These are phyloP conservation scores for Drosophila vallismaia DNA, from an alignment of 2,888 invertebrate genomes.

Conservation along the genomic window DNA sequence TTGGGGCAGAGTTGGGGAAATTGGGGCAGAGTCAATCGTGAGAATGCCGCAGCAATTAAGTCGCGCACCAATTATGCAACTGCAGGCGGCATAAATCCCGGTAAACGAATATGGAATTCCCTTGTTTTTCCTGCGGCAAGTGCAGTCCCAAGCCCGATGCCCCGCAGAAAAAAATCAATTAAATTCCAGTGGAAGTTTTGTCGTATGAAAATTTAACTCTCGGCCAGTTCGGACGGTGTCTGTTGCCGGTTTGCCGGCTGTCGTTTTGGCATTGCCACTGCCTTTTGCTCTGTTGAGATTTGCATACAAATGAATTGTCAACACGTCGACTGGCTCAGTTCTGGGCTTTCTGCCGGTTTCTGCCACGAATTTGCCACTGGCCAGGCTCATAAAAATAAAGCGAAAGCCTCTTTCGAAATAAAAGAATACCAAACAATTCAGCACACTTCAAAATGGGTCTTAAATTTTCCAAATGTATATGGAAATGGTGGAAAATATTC, in stretches of 20 bases:
- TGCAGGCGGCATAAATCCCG: slow-evolving; percentile 48
- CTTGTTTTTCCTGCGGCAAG: slow-evolving; percentile 20
- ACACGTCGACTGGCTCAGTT: slow-evolving; percentile 56
- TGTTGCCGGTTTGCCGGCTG: slow-evolving; percentile 28
- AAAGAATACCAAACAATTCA: slow-evolving; percentile 53
- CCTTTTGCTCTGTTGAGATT: slow-evolving; percentile 71
- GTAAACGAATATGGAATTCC: slow-evolving; percentile 29
- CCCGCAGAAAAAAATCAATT: slow-evolving; percentile 50
- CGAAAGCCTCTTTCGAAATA: slow-evolving; percentile 31
- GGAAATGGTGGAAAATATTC: not conserved
- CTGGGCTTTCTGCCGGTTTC: slow-evolving; percentile 11
- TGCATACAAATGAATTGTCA: slow-evolving; percentile 81
- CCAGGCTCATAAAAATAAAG: slow-evolving; percentile 58
- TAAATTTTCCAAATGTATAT: slow-evolving; percentile 54
- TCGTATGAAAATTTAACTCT: slow-evolving; percentile 48
- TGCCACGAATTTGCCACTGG: slow-evolving; percentile 23
- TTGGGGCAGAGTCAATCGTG: slow-evolving; percentile 24
- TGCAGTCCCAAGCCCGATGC: slow-evolving; percentile 11
- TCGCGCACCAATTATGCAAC: slow-evolving; percentile 39
- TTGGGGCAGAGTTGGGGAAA: slow-evolving; percentile 2
- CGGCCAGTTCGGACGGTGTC: slow-evolving; percentile 29
- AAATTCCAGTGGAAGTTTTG: slow-evolving; percentile 41
- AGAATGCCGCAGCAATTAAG: slow-evolving; percentile 49
- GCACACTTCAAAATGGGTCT: slow-evolving; percentile 51
- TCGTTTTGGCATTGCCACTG: slow-evolving; percentile 31